phyloP scores from a whole-genome alignment of 2,888 invertebrate genomes.

The Cheilosia impressa region DNA sequence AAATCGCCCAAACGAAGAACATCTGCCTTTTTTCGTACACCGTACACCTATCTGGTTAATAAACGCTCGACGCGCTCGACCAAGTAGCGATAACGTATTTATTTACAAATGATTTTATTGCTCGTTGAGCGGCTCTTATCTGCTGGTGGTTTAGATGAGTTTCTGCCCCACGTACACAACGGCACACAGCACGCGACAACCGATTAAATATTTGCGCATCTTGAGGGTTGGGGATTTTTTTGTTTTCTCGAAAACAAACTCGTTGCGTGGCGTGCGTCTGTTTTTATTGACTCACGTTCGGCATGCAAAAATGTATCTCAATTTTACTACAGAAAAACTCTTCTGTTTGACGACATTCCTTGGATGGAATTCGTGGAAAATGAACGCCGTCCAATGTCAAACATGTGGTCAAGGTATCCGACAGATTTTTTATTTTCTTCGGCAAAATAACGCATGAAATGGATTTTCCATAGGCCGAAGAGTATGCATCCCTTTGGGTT shows the following conservation, averaged over 20 bases:
- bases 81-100: constrained; percentile 60
- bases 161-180: background rate
- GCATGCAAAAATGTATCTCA: constrained; percentile 33
- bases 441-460: constrained; percentile 38
- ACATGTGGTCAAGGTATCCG: constrained; percentile 48
- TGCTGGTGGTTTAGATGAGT: background rate
- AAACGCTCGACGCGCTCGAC: constrained; percentile 1
- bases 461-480: constrained; percentile 53
- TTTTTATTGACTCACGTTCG: constrained; percentile 29
- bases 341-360: constrained; percentile 22
- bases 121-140: constrained; percentile 40
- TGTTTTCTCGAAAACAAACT: background rate
- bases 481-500: constrained; percentile 18
- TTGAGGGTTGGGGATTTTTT: constrained; percentile 3
- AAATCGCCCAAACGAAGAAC: constrained; percentile 52
- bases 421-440: background rate
- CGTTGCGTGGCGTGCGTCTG: background rate
- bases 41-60: constrained; percentile 4
- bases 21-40: constrained; percentile 62
- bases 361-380: constrained; percentile 40
- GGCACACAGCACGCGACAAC: constrained; percentile 52
- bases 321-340: constrained; percentile 21
- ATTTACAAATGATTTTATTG: constrained; percentile 65
- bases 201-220: constrained; percentile 65
- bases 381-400: constrained; percentile 27